Evolutionary conservation across 2,888 invertebrate genomes (phyloP).

Genomic region (Tipula vernalis): DNA sequence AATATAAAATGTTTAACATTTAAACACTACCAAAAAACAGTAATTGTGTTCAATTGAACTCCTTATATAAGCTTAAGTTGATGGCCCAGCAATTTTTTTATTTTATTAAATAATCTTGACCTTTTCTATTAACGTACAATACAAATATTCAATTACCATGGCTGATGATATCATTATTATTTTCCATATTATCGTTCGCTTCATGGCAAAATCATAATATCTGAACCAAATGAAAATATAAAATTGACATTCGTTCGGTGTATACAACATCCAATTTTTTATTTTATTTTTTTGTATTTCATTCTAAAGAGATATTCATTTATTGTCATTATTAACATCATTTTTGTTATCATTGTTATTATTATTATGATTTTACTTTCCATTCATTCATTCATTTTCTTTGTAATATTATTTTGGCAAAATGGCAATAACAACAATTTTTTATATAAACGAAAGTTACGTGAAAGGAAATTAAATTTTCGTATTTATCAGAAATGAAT

Average conservation of each 20-base stretch:
- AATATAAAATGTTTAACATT: no score
- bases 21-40: no score
- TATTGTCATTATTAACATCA: neutral
- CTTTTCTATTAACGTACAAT: neutral
- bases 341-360: neutral
- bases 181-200: neutral
- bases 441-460: neutral
- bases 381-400: neutral
- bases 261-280: neutral
- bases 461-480: constrained; percentile 4
- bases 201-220: neutral
- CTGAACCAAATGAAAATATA: neutral
- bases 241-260: neutral
- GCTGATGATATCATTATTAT: neutral
- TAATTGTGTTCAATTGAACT: no score
- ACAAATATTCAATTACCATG: neutral
- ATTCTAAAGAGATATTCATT: neutral
- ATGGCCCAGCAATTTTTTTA: neutral
- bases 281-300: no score
- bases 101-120: neutral
- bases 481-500: neutral
- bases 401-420: neutral
- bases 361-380: neutral
- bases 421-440: neutral
- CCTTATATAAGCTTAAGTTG: neutral